Evolutionary conservation across 2,888 invertebrate species (phyloP), one percentile per base, ranked within the genome.

Genomic region (Arrhopalites spinosus): DNA sequence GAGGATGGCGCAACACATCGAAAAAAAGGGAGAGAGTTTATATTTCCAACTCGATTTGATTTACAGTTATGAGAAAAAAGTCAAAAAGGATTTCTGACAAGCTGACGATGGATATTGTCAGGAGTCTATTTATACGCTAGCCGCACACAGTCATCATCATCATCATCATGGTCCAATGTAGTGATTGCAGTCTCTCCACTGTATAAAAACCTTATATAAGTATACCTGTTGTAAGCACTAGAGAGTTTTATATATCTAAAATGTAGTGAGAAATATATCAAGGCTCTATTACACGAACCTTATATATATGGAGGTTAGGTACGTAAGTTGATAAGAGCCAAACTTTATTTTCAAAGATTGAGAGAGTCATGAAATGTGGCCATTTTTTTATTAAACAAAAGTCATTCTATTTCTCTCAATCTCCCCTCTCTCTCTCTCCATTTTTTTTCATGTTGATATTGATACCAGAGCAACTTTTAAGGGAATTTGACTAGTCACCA

Each of bases 31-130:
- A 11, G 36, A 53, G 15, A 53, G 53, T 53, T 53, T 53, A 20
- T 20, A 20, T 53, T 53, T 53, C 53, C 53, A 53, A 3, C 20
- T 17, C 5, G 17, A 8, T 53, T 66, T 66, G 66, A 66, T 66
- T 66, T 66, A 68, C 45, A 23, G 43, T 68, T 68, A 68, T 68
- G 23, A 70, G 30, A n/a, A n/a, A 69, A 69, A 70, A 45, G 70
- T 70, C 69, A 61, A 71, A 72, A 72, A 61, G 3, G n/a, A 13
- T 56, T 64, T 73, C 27, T 73, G 73, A 73, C 73, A 73, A 63
- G 29, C 63, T 61, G 61, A 47, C 73, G 73, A 73, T 63, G 73
- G 64, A 63, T 64, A n/a, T 36, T 73, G 73, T 73, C 73, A 73
- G 63, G n/a, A 47, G 45, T 47, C 63, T 73, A 64, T 63, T 73